Conservation (phyloP, 1,140 invertebrate genomes). For the Leptinotarsa defecta region DNA sequence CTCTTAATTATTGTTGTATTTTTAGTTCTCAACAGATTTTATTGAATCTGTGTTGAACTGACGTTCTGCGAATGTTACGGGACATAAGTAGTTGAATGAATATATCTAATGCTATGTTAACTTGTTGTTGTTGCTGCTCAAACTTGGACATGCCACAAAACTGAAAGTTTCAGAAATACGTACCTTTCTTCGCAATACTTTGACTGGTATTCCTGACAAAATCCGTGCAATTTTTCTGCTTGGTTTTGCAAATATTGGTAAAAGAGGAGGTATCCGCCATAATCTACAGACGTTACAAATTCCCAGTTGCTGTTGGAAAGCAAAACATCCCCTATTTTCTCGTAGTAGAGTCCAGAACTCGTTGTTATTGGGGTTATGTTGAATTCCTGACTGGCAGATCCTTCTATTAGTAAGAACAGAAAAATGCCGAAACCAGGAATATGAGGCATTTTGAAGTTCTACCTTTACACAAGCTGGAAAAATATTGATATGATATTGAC, state of each 20-base stretch:
- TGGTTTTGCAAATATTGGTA: slow-evolving; percentile 14
- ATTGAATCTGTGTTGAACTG: no score
- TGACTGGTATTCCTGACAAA: neutral
- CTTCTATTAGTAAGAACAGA: neutral
- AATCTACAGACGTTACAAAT: slow-evolving; percentile 15
- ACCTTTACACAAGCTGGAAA: neutral
- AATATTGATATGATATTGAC: neutral
- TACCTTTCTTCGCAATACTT: neutral
- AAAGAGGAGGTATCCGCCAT: slow-evolving; percentile 6
- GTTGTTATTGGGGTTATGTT: slow-evolving; percentile 8
- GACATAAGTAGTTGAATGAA: no score
- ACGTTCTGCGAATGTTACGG: no score
- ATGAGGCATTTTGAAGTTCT: neutral
- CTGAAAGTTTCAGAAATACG: neutral
- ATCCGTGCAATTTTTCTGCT: slow-evolving; percentile 8
- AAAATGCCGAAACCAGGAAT: neutral
- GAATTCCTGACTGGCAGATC: neutral
- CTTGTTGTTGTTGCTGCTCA: no score
- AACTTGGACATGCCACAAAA: neutral
- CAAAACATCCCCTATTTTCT: slow-evolving; percentile 20
- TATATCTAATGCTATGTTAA: no score
- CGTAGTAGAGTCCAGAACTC: slow-evolving; percentile 17
- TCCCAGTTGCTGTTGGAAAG: slow-evolving; percentile 16
- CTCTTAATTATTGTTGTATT: no score
- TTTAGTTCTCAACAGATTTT: no score